Percentiles rank a stretch among this genome's conserved stretches.
Evolutionary conservation across 2,797 vertebrate species (phyloP).

Genomic region (Melanotaenia pygmaea): DNA sequence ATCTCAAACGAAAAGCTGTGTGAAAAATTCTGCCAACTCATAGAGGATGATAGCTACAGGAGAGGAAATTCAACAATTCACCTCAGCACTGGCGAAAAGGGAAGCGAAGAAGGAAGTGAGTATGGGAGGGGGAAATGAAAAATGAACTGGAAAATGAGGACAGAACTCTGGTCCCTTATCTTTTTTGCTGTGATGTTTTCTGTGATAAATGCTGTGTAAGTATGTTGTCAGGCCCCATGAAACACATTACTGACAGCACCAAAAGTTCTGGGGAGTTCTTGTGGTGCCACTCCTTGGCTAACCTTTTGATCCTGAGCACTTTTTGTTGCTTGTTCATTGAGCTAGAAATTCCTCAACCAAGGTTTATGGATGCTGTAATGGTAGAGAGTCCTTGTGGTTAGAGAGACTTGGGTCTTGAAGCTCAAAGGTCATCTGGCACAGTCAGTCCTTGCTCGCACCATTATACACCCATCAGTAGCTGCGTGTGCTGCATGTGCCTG

Average conservation of each 20-base stretch:
- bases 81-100: conserved; percentile 46
- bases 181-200: conserved; percentile 63
- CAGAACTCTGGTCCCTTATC: conserved; percentile 72
- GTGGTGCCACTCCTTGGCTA: conserved; percentile 22
- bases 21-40: conserved; percentile 78
- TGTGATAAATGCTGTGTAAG: conserved; percentile 63
- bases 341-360: conserved; percentile 46
- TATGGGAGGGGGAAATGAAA: conserved; percentile 47
- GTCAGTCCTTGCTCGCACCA: conserved; percentile 39
- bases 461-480: conserved; percentile 65
- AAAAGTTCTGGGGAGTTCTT: conserved; percentile 42
- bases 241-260: conserved; percentile 54
- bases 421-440: conserved; percentile 57
- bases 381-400: conserved; percentile 33
- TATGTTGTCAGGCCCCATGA: conserved; percentile 66
- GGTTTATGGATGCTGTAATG: conserved; percentile 45
- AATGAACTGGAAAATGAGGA: conserved; percentile 71
- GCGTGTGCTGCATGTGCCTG: conserved; percentile 45
- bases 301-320: conserved; percentile 50
- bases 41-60: conserved; percentile 72
- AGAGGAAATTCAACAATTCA: conserved; percentile 72
- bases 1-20: conserved; percentile 77
- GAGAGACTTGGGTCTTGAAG: conserved; percentile 24
- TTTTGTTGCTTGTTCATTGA: conserved; percentile 47
- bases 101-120: conserved; percentile 24